A percentile compares a stretch with the other conserved stretches of the same genome.
Conservation (phyloP, 35 echinoderm and acorn worm species). For the Ophioderma brevispina region DNA sequence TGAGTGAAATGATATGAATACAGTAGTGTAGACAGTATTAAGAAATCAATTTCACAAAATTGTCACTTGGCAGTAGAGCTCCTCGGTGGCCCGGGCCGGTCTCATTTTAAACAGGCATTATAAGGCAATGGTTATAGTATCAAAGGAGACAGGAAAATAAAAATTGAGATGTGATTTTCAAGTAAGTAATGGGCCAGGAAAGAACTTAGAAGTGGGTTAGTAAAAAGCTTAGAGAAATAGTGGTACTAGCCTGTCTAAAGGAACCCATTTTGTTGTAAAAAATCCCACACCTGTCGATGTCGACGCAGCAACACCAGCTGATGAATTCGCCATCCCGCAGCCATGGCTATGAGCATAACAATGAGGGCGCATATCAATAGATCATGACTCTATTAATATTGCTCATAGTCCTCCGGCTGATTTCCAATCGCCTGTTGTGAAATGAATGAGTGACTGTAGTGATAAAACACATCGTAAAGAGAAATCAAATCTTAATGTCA, state of each 20-base stretch:
- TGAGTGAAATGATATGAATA: too few relatives aligned
- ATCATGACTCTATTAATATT: slow-evolving; percentile 27
- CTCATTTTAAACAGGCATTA: too few relatives aligned
- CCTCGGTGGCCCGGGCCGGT: too few relatives aligned
- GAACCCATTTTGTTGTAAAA: too few relatives aligned
- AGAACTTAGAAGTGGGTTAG: neutral
- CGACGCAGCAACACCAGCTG: slow-evolving; percentile 35
- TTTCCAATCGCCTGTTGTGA: too few relatives aligned
- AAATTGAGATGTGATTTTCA: too few relatives aligned
- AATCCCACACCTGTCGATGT: slow-evolving; percentile 38
- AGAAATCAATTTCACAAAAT: too few relatives aligned
- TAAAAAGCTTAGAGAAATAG: neutral
- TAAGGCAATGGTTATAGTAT: neutral
- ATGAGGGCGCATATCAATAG: slow-evolving; percentile 42
- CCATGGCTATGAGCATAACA: slow-evolving; percentile 47
- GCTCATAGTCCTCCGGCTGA: slow-evolving; percentile 18
- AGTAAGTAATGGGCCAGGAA: neutral
- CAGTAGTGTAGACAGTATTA: too few relatives aligned
- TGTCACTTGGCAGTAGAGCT: too few relatives aligned
- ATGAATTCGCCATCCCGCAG: slow-evolving; percentile 48
- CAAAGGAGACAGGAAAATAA: neutral
- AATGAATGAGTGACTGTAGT: too few relatives aligned
- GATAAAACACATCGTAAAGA: too few relatives aligned
- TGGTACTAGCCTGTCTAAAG: neutral
- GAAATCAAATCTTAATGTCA: too few relatives aligned